Conservation (phyloP, 2,113 vertebrate species). For the Todiramphus saurophagus region DNA sequence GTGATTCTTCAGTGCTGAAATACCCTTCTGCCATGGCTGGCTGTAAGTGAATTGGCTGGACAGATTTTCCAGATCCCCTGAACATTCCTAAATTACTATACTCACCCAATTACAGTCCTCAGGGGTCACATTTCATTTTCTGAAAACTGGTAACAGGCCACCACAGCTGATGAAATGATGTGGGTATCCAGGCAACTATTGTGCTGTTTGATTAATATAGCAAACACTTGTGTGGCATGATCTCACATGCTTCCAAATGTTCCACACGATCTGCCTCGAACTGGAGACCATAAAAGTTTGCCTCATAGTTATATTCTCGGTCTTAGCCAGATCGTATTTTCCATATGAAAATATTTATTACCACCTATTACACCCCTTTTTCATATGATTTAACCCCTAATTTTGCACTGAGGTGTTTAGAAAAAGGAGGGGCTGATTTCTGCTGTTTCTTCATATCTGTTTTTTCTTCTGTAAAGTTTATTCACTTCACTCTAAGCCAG, state of each 20-base stretch:
- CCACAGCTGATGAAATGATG: slow-evolving; percentile 64
- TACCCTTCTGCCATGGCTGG: slow-evolving; percentile 1
- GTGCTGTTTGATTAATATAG: slow-evolving; percentile 45
- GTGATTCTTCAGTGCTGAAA: neutral
- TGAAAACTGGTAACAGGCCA: slow-evolving; percentile 72
- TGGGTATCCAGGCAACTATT: slow-evolving; percentile 66
- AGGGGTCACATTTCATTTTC: slow-evolving; percentile 69
- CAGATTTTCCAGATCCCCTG: slow-evolving; percentile 65
- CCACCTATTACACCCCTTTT: neutral
- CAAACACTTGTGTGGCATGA: slow-evolving; percentile 24
- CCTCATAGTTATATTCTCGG: neutral
- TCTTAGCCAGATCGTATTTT: neutral
- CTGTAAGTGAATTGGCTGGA: slow-evolving; percentile 5
- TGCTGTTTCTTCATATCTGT: neutral
- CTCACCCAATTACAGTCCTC: slow-evolving; percentile 69
- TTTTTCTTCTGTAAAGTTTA: neutral
- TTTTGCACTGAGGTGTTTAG: neutral
- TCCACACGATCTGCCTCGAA: neutral
- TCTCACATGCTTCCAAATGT: slow-evolving; percentile 34
- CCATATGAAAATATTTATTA: slow-evolving; percentile 23
- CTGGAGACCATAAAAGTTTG: slow-evolving; percentile 14
- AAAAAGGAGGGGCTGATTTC: neutral
- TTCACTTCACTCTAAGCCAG: neutral
- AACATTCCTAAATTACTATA: slow-evolving; percentile 65
- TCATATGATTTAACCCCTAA: neutral